Evolutionary conservation across 2,797 vertebrate genomes (phyloP).

Genomic region (Rhinophrynus dorsalis): DNA sequence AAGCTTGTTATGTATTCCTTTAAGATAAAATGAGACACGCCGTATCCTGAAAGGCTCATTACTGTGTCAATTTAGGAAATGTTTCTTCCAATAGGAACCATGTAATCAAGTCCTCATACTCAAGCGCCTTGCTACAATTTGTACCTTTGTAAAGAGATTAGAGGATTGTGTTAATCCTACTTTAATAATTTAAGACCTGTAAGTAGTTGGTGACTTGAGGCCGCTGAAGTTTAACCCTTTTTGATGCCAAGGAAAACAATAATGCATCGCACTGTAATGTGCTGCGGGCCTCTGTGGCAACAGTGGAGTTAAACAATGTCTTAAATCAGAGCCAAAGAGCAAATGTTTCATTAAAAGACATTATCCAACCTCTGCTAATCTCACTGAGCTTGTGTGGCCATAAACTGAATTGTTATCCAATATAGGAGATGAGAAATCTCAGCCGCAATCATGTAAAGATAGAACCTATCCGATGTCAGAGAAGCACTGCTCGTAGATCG

Average conservation of each 20-base stretch:
- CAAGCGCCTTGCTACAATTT: conserved; percentile 26
- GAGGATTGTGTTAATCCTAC: conserved; percentile 38
- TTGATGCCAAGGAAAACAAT: too few relatives aligned
- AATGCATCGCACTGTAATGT: background rate
- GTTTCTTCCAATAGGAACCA: background rate
- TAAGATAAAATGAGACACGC: too few relatives aligned
- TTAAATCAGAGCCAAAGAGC: conserved; percentile 17
- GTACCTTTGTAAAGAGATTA: conserved; percentile 44
- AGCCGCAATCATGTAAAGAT: background rate
- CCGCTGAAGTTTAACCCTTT: conserved; percentile 14
- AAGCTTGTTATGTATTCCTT: too few relatives aligned
- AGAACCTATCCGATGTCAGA: background rate
- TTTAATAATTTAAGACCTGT: conserved; percentile 46
- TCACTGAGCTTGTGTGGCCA: background rate
- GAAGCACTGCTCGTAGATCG: background rate
- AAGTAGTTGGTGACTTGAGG: conserved; percentile 27
- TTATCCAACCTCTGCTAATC: conserved; percentile 27
- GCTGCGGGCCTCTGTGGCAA: background rate
- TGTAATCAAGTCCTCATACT: background rate
- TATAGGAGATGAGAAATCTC: background rate
- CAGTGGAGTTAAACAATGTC: background rate
- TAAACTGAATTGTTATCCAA: conserved; percentile 5
- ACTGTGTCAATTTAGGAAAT: conserved; percentile 19
- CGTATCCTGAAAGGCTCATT: background rate
- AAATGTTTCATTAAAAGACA: conserved; percentile 30